Conservation (phyloP, 2,888 invertebrate species). For the Drosophila mercatorum region DNA sequence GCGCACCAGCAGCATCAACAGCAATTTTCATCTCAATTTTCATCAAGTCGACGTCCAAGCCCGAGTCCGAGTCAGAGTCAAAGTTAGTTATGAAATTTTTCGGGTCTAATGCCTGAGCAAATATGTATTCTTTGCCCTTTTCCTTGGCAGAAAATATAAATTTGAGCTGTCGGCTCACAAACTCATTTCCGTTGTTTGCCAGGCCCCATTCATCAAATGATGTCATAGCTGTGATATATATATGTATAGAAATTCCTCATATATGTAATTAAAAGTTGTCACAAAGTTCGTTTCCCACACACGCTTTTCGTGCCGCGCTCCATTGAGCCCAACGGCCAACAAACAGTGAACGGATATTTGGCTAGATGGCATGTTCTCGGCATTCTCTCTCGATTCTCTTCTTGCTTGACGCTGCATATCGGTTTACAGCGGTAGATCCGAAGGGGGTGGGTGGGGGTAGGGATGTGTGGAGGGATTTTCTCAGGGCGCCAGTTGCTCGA, state of each 20-base stretch:
- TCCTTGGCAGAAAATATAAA: slow-evolving; percentile 13
- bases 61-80: slow-evolving; percentile 2
- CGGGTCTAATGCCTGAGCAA: slow-evolving; percentile 52
- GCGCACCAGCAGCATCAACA: slow-evolving; percentile 10
- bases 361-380: slow-evolving; percentile 29
- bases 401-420: slow-evolving; percentile 20
- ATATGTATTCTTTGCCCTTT: slow-evolving; percentile 46
- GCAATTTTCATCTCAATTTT: slow-evolving; percentile 35
- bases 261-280: slow-evolving; percentile 77
- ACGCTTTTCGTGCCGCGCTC: slow-evolving; percentile 46
- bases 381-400: slow-evolving; percentile 21
- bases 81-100: slow-evolving; percentile 14
- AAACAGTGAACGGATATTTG: slow-evolving; percentile 37
- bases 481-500: slow-evolving; percentile 38
- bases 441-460: not conserved
- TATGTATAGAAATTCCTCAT: slow-evolving; percentile 34
- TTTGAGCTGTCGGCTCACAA: slow-evolving; percentile 28
- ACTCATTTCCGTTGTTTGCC: slow-evolving; percentile 64
- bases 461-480: slow-evolving; percentile 7
- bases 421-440: slow-evolving; percentile 28
- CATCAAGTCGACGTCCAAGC: slow-evolving; percentile 9
- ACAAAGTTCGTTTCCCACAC: slow-evolving; percentile 59
- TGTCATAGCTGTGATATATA: slow-evolving; percentile 42
- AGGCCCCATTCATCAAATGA: slow-evolving; percentile 59
- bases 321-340: slow-evolving; percentile 33